phyloP scores from a whole-genome alignment of 2,888 invertebrate genomes.

The Diadegma fenestrale region DNA sequence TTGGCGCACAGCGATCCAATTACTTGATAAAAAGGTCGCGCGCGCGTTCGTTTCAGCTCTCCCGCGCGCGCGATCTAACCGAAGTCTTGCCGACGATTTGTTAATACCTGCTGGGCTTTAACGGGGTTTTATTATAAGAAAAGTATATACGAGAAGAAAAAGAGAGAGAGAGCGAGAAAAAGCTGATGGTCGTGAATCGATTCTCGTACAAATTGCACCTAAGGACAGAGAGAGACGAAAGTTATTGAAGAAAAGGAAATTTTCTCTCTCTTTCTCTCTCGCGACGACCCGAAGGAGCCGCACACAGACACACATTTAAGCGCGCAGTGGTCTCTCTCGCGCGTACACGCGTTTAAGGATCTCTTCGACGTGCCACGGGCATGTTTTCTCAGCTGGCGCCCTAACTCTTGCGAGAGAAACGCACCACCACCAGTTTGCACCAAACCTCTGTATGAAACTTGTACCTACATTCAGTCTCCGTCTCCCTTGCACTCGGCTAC shows the following conservation, averaged over 20 bases:
- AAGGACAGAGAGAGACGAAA: constrained; percentile 16
- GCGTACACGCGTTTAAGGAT: constrained; percentile 67
- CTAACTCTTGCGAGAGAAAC: constrained; percentile 76
- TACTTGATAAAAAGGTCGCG: constrained; percentile 55
- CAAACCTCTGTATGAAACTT: constrained; percentile 39
- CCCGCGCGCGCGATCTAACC: constrained; percentile 18
- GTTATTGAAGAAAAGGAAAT: constrained; percentile 40
- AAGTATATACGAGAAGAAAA: constrained; percentile 32
- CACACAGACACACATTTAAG: constrained; percentile 46
- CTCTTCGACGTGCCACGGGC: constrained; percentile 79
- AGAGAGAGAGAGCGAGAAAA: neutral
- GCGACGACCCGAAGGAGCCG: constrained; percentile 44
- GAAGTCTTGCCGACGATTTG: constrained; percentile 55
- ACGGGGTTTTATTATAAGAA: constrained; percentile 65
- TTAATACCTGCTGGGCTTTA: constrained; percentile 64
- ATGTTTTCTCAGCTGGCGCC: constrained; percentile 84
- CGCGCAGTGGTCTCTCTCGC: constrained; percentile 22
- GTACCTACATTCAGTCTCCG: neutral
- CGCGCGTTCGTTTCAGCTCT: too few species aligned
- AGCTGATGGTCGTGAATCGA: constrained; percentile 67
- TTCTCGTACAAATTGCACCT: constrained; percentile 69
- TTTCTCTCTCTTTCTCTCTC: constrained; percentile 51
- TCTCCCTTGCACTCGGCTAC: constrained; percentile 46
- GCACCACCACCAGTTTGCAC: constrained; percentile 44
- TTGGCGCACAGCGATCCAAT: constrained; percentile 61